Evolutionary conservation across 92 coral and sea anemone species (phyloP), one percentile per base, ranked within the genome.

Genomic region (Zoanthus solanderi): DNA sequence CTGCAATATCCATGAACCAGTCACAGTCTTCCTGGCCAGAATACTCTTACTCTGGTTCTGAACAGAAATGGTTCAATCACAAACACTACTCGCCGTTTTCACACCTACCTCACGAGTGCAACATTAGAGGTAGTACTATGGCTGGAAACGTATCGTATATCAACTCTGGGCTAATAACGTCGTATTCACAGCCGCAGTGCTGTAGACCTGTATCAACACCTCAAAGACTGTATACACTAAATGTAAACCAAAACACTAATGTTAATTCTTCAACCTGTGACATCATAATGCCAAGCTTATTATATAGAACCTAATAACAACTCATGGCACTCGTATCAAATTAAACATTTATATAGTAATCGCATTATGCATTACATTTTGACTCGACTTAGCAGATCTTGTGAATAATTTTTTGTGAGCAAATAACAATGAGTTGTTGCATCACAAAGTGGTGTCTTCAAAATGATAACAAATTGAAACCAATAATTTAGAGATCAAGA

Each of bases 171-270:
- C 63, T 14, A 14, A 66, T 81, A 58, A 45, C 44, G 7, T 16
- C 67, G 13, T 73, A 71, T 18, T 53, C 15, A 65, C 85, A 66
- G 6, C 85, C 73, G 45, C 44, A 32, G 44, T 81, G 75, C 46
- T 66, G 3, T 65, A 73, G 44, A 48, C 75, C 75, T 16, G 52
- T 46, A 45, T 58, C 45, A 23, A 23, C 58, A 29, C 18, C 46
- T 13, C 76, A 66, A 67, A 47, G 32, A 30, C n/a, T 53, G 18
- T 28, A 71, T 17, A 34, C 53, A 81, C 5, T 15, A 23, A 66
- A 81, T 44, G 28, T 18, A 13, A 81, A 46, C 52, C 61, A 66
- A 3, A 45, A 2, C 16, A 15, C 57, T 37, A 11, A 63, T 69
- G 30, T 76, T 5, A 54, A 42, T 32, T 44, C 2, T 13, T 52